Evolutionary conservation across 2,113 vertebrate species (phyloP), one percentile per base, ranked within the genome.

Genomic region (Psettodes erumei): DNA sequence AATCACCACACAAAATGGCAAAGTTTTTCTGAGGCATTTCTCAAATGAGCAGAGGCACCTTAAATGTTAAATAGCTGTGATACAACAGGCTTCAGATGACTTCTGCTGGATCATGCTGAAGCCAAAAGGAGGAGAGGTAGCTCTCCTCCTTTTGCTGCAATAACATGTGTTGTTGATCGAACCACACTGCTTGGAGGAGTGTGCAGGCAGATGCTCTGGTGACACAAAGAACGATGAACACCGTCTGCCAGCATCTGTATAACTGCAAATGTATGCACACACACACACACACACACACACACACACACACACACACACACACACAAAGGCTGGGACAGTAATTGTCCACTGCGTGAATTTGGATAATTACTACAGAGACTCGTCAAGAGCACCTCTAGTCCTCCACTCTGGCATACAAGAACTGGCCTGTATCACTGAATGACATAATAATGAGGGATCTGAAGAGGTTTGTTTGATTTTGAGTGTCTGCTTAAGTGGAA

Each of bases 141-240:
- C 47, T 32, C 65, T 62, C 43, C 25, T 79, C 71, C 71, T 70
- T 71, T 59, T 2, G n/a, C 59, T 75, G 75, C 71, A 83, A 86
- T 79, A 81, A 87, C 88, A 90, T 79, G 80, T 90, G 87, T 55
- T 86, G 80, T 76, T 83, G 81, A 79, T 68, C 77, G 75, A 79
- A 81, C 37, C 28, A 10, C 55, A 27, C 59, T 27, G 66, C 86
- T 82, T 72, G 37, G 35, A 79, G 79, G 73, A 79, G 32, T 18
- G 75, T 1, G 2, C 61, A 33, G 84, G 63, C 90, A 92, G 91
- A 90, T 92, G 91, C 85, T 84, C 60, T 62, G 42, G 83, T 88
- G 88, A 86, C 86, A 88, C 43, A 13, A 62, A 84, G 76, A 88
- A 75, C 77, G 83, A 86, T 54, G 81, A 88, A 87, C 48, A 63